A percentile compares a stretch with the other conserved stretches of the same genome.
phyloP scores from a whole-genome alignment of 1,140 invertebrate genomes.

The Nasonia longicornis region DNA sequence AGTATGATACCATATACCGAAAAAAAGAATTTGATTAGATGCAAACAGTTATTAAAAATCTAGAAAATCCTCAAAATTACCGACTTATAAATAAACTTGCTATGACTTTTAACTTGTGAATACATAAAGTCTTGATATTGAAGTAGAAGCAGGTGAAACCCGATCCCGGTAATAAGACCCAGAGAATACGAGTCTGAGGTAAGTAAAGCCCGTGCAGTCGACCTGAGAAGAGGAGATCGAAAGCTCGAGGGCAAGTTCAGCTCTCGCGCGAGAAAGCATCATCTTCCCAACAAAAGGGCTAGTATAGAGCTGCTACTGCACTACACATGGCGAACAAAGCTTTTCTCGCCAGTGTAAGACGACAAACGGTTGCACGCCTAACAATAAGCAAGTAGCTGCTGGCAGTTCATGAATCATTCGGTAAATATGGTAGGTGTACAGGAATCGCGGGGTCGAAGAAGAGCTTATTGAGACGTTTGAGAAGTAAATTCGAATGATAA shows the following conservation, averaged over 20 bases:
- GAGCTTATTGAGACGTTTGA: no score
- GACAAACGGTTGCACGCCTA: not conserved
- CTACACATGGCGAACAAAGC: not conserved
- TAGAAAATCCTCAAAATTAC: no score
- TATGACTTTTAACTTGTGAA: no score
- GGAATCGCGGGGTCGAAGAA: no score
- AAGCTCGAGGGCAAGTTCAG: conserved; percentile 3
- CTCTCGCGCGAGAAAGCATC: not conserved
- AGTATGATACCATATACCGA: no score
- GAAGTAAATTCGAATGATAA: no score
- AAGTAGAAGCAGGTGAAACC: not conserved
- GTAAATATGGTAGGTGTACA: not conserved
- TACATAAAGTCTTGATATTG: no score
- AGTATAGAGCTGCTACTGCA: not conserved
- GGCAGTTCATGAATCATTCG: not conserved
- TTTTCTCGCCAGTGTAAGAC: not conserved
- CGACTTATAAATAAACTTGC: no score
- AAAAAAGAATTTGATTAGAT: no score
- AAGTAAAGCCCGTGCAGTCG: not conserved
- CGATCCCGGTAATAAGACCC: not conserved
- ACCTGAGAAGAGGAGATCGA: not conserved
- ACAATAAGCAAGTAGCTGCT: not conserved
- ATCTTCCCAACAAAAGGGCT: not conserved
- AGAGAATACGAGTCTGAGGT: not conserved
- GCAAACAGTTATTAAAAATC: no score